A percentile compares a stretch with the other conserved stretches of the same genome.
These are phyloP conservation scores for Dastarcus helophoroides DNA, from an alignment of 2,888 invertebrate genomes.

Conservation along the genomic window DNA sequence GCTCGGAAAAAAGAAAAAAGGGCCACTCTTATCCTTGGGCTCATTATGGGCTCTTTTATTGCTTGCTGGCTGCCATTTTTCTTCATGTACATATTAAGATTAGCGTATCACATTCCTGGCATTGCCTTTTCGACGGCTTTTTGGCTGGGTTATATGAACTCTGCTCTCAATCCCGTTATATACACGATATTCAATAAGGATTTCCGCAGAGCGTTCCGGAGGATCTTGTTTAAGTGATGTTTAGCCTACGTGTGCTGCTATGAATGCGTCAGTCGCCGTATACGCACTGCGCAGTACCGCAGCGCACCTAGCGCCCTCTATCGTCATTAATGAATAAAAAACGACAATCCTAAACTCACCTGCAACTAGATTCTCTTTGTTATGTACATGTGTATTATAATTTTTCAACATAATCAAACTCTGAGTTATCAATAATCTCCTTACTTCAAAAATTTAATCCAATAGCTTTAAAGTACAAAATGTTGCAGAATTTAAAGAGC, in stretches of 20 bases:
- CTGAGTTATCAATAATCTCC: too few species aligned
- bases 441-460: too few species aligned
- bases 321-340: slow-evolving; percentile 28
- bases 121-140: slow-evolving; percentile 87
- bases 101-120: slow-evolving; percentile 69
- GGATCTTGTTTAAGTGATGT: slow-evolving; percentile 93
- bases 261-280: slow-evolving; percentile 54
- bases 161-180: slow-evolving; percentile 88
- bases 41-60: slow-evolving; percentile 98
- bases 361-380: slow-evolving; percentile 15
- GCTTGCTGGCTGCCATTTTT: slow-evolving; percentile 98
- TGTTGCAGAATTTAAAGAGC: too few species aligned
- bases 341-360: slow-evolving; percentile 24
- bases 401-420: too few species aligned
- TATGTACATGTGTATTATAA: slow-evolving; percentile 5
- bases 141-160: slow-evolving; percentile 96
- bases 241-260: slow-evolving; percentile 77
- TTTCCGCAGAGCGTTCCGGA: slow-evolving; percentile 88
- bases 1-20: slow-evolving; percentile 93
- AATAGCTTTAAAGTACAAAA: too few species aligned
- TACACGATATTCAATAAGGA: slow-evolving; percentile 98
- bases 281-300: slow-evolving; percentile 49
- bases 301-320: slow-evolving; percentile 48
- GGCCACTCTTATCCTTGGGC: slow-evolving; percentile 89
- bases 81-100: slow-evolving; percentile 79